Base-by-base conservation (phyloP, 2,888 invertebrate species). In the Drosophila paucipuncta region DNA sequence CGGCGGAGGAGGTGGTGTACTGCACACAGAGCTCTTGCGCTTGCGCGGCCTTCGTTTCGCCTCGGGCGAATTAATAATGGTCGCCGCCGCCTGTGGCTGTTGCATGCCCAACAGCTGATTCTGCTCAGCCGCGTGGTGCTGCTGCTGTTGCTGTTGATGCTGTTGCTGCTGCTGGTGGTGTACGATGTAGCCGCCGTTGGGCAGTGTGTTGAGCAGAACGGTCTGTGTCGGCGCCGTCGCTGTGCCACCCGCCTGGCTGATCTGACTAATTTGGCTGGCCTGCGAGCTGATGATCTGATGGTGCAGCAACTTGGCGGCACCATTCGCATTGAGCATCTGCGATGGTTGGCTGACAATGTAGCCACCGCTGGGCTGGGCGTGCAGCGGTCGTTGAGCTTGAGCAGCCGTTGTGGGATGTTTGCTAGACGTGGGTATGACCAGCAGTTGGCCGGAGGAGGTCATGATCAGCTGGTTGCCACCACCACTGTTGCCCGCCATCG, bases 151-250 rank as follows among this genome's bases (percentile, higher is more conserved):
- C 28, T 81, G 91, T 28, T 70, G 96, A 95, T 67, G 85, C 77
- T 73, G 76, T n/a, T 80, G 89, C 1, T 96, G 96, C 87, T 97
- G 97, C 68, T 85, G 80, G 1, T 96, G 96, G 88, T 97, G 97
- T 52, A 97, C 94, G 9, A 97, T 95, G 81, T 97, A 96, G 0
- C 97, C 97, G 0, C 97, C 97, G 25, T 96, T 94, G 58, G 96
- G 96, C 74, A 97, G 93, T 0, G 97, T 95, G 90, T 97, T 97
- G 1, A 98, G 96, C 7, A 98, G 95, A 0, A 97, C 96, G 0
- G 97, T 96, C 35, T 96, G 96, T 96, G 96, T 62, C 0, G 72
- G 80, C 25, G 83, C 72, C 18, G 58, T 43, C n/a, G 89, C 76
- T 16, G 88, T 71, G 30, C 70, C 58, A n/a, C 71, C 55, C 55